Percentiles rank a stretch among this genome's conserved stretches.
Evolutionary conservation across 2,113 vertebrate species (phyloP).

Genomic region (Phalacrocorax brasilianus): DNA sequence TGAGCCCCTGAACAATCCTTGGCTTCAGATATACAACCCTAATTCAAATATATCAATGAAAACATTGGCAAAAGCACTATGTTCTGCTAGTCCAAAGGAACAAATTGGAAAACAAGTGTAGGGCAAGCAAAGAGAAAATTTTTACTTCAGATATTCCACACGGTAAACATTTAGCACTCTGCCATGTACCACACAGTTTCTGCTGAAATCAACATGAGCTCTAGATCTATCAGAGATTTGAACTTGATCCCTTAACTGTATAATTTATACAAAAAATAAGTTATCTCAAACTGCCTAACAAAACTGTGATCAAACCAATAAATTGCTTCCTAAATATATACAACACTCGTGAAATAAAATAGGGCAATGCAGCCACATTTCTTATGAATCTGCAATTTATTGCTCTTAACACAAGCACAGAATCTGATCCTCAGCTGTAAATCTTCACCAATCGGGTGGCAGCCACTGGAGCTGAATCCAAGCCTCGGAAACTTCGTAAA

Average conservation of each 20-base stretch:
- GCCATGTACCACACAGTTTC: not conserved
- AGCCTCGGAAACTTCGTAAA: not conserved
- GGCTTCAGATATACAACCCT: not conserved
- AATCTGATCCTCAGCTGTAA: not conserved
- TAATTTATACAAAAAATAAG: not conserved
- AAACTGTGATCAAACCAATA: not conserved
- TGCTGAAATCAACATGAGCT: rapidly evolving
- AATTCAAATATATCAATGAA: not conserved
- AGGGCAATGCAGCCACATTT: not conserved
- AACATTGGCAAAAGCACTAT: not conserved
- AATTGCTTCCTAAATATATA: not conserved
- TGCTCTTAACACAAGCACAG: not conserved
- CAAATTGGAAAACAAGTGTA: not conserved
- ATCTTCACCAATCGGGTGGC: not conserved
- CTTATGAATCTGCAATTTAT: not conserved
- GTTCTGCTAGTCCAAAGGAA: not conserved
- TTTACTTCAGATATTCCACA: not conserved
- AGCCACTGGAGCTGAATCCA: not conserved
- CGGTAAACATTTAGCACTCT: not conserved
- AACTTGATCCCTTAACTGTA: not conserved
- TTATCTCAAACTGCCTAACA: not conserved
- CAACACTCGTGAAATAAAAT: not conserved
- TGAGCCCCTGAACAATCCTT: not conserved
- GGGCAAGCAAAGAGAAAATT: not conserved
- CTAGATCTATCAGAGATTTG: not conserved